phyloP scores from a whole-genome alignment of 2,888 invertebrate genomes.

The Chaetoderma sp. region DNA sequence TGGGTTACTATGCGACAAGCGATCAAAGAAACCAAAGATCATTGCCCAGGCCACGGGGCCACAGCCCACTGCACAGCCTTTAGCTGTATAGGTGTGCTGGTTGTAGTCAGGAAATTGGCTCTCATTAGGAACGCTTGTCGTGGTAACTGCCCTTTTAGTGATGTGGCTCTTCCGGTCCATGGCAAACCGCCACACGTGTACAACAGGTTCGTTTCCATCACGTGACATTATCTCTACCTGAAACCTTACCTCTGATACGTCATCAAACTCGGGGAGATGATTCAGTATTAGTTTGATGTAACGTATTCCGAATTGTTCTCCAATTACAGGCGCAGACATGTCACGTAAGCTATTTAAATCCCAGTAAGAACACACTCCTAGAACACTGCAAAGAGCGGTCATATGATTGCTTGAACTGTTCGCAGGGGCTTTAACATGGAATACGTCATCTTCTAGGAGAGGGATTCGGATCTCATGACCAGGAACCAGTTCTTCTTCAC shows the following conservation, averaged over 20 bases:
- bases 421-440: no score
- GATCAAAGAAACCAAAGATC: conserved; percentile 26
- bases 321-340: no score
- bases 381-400: no score
- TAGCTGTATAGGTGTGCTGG: conserved; percentile 8
- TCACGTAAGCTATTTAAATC: no score
- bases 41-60: conserved; percentile 32
- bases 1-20: conserved; percentile 16
- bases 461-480: no score
- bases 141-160: conserved; percentile 8
- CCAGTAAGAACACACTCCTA: no score
- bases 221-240: background rate
- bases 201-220: background rate
- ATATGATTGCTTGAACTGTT: no score
- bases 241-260: background rate
- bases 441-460: no score
- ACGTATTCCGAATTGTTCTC: background rate
- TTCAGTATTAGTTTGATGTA: background rate
- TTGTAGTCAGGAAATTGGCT: conserved; percentile 23
- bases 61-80: conserved; percentile 21
- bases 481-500: no score
- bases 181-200: background rate
- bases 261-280: background rate
- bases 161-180: conserved; percentile 7
- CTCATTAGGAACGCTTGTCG: conserved; percentile 17